Evolutionary conservation across 2,797 vertebrate species (phyloP).

Genomic region (Loriculus beryllinus): DNA sequence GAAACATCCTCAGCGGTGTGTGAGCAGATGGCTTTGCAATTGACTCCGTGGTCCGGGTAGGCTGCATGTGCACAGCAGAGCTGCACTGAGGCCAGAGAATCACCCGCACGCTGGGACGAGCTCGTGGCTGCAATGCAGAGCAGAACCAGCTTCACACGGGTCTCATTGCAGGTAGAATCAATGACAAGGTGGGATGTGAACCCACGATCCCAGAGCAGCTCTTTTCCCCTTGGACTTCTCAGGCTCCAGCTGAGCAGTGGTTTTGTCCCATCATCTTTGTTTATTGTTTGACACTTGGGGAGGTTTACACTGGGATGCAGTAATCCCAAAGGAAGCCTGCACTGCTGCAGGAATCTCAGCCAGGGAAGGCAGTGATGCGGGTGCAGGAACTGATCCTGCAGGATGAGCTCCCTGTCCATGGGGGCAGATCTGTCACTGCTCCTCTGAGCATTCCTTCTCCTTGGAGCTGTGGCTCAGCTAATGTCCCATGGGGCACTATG

Average conservation of each 20-base stretch:
- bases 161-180: not conserved
- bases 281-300: not conserved
- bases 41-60: not conserved
- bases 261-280: not conserved
- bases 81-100: not conserved
- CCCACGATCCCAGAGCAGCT: not conserved
- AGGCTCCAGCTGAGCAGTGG: not conserved
- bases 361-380: not conserved
- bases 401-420: not conserved
- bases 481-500: fast-evolving
- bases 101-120: not conserved
- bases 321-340: not conserved
- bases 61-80: not conserved
- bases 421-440: not conserved
- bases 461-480: not conserved
- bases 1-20: not conserved
- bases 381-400: not conserved
- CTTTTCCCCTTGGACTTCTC: not conserved
- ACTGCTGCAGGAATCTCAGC: not conserved
- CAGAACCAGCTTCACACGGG: not conserved
- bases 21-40: slow-evolving; percentile 45
- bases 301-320: not conserved
- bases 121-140: not conserved
- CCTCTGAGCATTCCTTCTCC: not conserved
- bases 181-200: not conserved